A percentile compares a stretch with the other conserved stretches of the same genome.
Conservation (phyloP, 2,888 invertebrate species). For the Hydrotaea diabolus region DNA sequence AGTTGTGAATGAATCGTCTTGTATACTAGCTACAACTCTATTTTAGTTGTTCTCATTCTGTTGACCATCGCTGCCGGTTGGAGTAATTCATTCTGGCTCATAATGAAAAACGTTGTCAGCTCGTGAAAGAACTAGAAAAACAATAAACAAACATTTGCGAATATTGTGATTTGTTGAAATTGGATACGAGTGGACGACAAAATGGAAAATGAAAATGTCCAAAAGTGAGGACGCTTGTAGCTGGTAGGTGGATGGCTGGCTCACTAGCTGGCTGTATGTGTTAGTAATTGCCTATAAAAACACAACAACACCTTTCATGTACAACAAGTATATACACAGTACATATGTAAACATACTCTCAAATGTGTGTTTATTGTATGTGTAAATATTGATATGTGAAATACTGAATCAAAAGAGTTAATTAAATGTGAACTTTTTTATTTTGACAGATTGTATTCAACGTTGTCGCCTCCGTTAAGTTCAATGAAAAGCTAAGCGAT, state of each 20-base stretch:
- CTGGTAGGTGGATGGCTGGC: not conserved
- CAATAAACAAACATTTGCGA: slow-evolving; percentile 26
- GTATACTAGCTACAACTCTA: too few species aligned
- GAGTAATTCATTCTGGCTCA: not conserved
- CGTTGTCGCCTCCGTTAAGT: slow-evolving; percentile 81
- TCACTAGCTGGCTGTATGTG: too few species aligned
- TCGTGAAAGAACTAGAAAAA: slow-evolving; percentile 20
- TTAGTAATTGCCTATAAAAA: not conserved
- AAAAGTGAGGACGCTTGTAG: slow-evolving; percentile 10
- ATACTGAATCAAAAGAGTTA: slow-evolving; percentile 40
- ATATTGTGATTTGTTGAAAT: slow-evolving; percentile 21
- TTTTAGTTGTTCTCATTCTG: too few species aligned
- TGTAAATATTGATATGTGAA: not conserved
- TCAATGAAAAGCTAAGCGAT: slow-evolving; percentile 81
- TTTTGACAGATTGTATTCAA: slow-evolving; percentile 80
- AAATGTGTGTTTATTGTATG: not conserved
- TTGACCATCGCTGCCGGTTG: too few species aligned
- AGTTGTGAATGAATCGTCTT: too few species aligned
- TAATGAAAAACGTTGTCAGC: slow-evolving; percentile 14
- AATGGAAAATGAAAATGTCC: slow-evolving; percentile 20
- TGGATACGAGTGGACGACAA: not conserved
- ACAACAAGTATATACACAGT: not conserved
- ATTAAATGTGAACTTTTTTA: slow-evolving; percentile 38
- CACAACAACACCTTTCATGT: not conserved
- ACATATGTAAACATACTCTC: not conserved